A percentile compares a stretch with the other conserved stretches of the same genome.
These are phyloP conservation scores for Drosophila murphyi DNA, from an alignment of 1,140 invertebrate genomes.

Conservation along the genomic window DNA sequence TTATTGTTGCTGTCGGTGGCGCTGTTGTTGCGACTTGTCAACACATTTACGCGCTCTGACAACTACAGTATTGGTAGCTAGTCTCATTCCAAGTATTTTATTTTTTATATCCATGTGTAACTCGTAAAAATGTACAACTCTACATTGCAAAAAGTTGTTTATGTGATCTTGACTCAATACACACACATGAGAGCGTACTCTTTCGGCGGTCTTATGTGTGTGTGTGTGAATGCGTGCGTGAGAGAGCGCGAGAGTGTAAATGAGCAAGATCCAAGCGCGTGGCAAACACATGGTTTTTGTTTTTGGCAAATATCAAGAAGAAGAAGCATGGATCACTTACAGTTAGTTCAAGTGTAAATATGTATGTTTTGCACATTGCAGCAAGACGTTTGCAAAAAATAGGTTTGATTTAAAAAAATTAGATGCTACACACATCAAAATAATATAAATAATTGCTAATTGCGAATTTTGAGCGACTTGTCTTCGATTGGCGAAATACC, in stretches of 20 bases:
- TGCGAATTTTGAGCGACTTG: neutral
- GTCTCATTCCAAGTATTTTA: slow-evolving; percentile 20
- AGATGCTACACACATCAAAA: no score
- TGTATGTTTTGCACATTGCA: slow-evolving; percentile 36
- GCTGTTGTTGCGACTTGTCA: slow-evolving; percentile 53
- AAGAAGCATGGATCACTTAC: slow-evolving; percentile 64
- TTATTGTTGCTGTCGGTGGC: slow-evolving; percentile 34
- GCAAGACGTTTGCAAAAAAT: slow-evolving; percentile 5
- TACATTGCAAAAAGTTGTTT: slow-evolving; percentile 40
- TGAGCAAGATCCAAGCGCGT: slow-evolving; percentile 58
- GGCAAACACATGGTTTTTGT: slow-evolving; percentile 82
- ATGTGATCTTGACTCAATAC: slow-evolving; percentile 22
- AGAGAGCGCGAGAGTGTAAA: slow-evolving; percentile 14
- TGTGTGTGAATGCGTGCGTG: neutral
- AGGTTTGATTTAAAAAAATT: no score
- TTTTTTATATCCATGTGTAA: slow-evolving; percentile 19
- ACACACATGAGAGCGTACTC: slow-evolving; percentile 7
- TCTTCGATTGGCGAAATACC: slow-evolving; percentile 6
- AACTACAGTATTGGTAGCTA: slow-evolving; percentile 15
- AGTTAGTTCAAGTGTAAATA: slow-evolving; percentile 46
- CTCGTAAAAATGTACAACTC: slow-evolving; percentile 31
- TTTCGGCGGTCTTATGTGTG: slow-evolving; percentile 9
- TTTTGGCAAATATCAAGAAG: slow-evolving; percentile 68
- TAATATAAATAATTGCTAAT: no score
- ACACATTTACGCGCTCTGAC: slow-evolving; percentile 23